Base-by-base conservation (phyloP, 2,113 vertebrate species). In the Tiliqua scincoides region DNA sequence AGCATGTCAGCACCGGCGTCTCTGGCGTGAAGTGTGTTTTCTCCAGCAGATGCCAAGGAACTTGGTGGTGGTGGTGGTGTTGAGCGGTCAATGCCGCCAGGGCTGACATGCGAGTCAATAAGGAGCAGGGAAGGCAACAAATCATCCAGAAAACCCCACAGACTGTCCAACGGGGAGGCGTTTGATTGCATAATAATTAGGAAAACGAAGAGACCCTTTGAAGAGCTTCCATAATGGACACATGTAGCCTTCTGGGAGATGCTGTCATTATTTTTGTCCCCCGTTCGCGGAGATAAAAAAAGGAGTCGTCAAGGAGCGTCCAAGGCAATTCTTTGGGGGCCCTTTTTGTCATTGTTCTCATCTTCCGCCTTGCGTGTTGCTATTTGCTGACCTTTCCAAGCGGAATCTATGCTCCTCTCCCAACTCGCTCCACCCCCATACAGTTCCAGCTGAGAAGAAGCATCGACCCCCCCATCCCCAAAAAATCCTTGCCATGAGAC, bases 341-440 rank as follows among this genome's bases (percentile, higher is more conserved):
- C 85, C 91, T 92, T 92, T 92, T 93, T 68, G 89, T 80, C 89
- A 88, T 91, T 93, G 88, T 91, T 90, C 87, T 92, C 92, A 83
- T 68, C 76, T 89, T 85, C 85, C 74, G 32, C 52, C n/a, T 88
- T 25, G 86, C 4, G 6, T 77, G 2, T 11, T 0, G n/a, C 71
- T 71, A 20, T 92, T 91, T 82, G 48, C 89, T 95, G 94, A 95
- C 94, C 91, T 96, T 94, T 85, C 86, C 81, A 92, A 72, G 87
- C 89, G 90, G 94, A 95, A 91, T 61, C 78, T 90, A 71, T 91
- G 79, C n/a, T 82, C 68, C 85, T 76, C 77, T 85, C 70, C 20
- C 9, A 40, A 54, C 9, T 81, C 23, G 27, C 85, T 85, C 87
- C 83, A 79, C 72, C 73, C n/a, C 63, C 65, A 10, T 83, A 37